Conservation (phyloP, 2,113 vertebrate species). For the Fulmarus glacialis region DNA sequence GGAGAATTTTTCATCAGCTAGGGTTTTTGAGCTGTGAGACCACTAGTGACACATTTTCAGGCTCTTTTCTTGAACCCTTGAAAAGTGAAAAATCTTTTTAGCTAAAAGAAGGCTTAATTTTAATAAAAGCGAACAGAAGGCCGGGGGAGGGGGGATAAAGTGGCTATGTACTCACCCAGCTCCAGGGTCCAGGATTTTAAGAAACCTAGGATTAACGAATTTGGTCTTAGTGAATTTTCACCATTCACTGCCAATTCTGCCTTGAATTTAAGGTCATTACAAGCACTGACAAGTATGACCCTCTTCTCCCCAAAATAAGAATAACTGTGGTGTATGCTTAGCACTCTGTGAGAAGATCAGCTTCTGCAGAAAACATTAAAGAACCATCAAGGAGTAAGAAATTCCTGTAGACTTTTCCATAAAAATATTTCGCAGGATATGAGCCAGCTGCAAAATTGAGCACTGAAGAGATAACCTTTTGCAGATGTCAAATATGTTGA, state of each 20-base stretch:
- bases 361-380: neutral
- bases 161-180: neutral
- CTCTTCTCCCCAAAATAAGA: neutral
- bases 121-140: neutral
- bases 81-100: neutral
- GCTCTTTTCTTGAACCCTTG: neutral
- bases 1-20: neutral
- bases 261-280: neutral
- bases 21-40: neutral
- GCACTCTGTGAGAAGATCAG: neutral
- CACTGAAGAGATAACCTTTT: neutral
- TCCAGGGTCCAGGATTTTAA: neutral
- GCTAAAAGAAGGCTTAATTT: neutral
- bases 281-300: neutral
- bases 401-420: neutral
- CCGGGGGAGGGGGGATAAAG: neutral
- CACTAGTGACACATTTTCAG: neutral
- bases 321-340: neutral
- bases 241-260: neutral
- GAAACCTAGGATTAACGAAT: neutral
- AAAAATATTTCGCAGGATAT: rapidly evolving
- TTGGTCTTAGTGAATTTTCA: neutral
- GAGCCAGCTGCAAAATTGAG: neutral
- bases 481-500: neutral
- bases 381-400: neutral